Evolutionary conservation across 64 coral and sea anemone genomes (phyloP).

Genomic region (Stichodactyla helianthus): DNA sequence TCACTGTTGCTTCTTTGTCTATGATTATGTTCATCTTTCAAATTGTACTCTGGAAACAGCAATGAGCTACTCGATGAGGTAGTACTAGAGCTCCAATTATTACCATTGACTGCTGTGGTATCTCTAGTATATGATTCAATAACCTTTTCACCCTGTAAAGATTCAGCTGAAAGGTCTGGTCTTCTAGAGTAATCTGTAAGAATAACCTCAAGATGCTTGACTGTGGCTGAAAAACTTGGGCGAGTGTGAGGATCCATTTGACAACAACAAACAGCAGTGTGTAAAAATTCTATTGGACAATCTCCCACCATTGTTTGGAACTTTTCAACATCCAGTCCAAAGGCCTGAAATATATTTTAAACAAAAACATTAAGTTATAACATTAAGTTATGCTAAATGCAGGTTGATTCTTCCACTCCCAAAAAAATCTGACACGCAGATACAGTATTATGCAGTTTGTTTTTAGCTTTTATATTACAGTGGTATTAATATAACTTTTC

Average conservation of each 20-base stretch:
- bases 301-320: slow-evolving; percentile 84
- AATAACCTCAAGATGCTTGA: slow-evolving; percentile 61
- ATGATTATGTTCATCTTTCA: background rate
- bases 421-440: too few species aligned
- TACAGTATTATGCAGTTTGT: too few species aligned
- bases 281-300: slow-evolving; percentile 81
- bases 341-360: slow-evolving; percentile 37
- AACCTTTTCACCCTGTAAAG: background rate
- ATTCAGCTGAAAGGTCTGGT: slow-evolving; percentile 23
- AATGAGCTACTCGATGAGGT: background rate
- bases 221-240: slow-evolving; percentile 54
- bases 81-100: background rate
- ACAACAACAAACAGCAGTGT: slow-evolving; percentile 85
- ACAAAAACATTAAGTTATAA: too few species aligned
- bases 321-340: slow-evolving; percentile 91
- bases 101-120: background rate
- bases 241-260: slow-evolving; percentile 65
- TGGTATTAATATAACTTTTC: too few species aligned
- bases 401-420: too few species aligned
- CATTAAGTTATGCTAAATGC: too few species aligned
- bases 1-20: slow-evolving; percentile 23
- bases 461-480: too few species aligned
- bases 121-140: background rate
- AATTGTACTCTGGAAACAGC: background rate
- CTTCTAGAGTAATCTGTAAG: slow-evolving; percentile 29